Evolutionary conservation across 2,113 vertebrate genomes (phyloP), one percentile per base, ranked within the genome.

Genomic region (Muscicapa adusta): DNA sequence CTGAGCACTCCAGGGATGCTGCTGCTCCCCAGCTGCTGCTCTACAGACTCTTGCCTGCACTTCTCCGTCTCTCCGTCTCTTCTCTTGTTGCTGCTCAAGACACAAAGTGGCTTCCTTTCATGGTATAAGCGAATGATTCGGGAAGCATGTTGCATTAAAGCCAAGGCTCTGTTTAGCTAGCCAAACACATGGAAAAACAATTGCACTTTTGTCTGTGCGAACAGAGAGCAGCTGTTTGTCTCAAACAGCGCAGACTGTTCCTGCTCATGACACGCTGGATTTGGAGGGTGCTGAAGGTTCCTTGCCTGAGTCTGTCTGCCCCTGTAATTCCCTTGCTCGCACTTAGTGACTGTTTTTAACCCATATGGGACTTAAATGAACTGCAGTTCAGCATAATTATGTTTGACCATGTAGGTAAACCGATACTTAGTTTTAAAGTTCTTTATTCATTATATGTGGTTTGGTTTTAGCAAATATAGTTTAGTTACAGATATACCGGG

Each of bases 141-240:
- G 89, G 79, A 95, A 91, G 72, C 62, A 45, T 22, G 56, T 88
- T 94, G 82, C 82, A 3, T 53, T 94, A 50, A 93, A 95, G 90
- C 93, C 83, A 68, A 67, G 75, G 90, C 82, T 93, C 91, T 85
- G 90, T 94, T 93, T 91, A 90, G 91, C 85, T 83, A 80, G 68
- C 84, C 72, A 80, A 74, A 96, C 88, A 85, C 94, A 88, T 90
- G 94, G 91, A 63, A 60, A 96, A 96, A 97, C 95, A 96, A 97
- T 88, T 92, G 79, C 63, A 77, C 93, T 94, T 89, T 81, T 97
- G 96, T 96, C 88, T 53, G 65, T 42, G 68, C 77, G 90, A 93
- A 90, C 82, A 95, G 90, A 95, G 93, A 65, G 92, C 95, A 96
- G 93, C 94, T 97, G 94, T 95, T 96, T 91, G 92, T 83, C 82